These are phyloP conservation scores for Eilema caniola DNA, from an alignment of 2,888 invertebrate species.

Conservation along the genomic window DNA sequence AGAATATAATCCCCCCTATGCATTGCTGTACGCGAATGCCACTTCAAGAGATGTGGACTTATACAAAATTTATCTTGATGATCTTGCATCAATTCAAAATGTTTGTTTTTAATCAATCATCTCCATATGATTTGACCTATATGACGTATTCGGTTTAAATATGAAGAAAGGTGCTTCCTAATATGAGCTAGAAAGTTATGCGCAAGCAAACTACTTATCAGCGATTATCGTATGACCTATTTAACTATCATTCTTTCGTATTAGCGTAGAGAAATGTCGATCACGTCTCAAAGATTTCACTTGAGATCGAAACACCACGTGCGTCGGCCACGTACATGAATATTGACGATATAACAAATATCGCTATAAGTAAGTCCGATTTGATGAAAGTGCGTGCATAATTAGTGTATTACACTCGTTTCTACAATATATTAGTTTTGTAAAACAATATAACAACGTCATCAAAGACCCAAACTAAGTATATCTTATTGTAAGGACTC, in stretches of 20 bases:
- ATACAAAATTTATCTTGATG: no score
- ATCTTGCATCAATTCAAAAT: no score
- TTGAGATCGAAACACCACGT: constrained; percentile 32
- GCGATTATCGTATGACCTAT: constrained; percentile 43
- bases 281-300: constrained; percentile 50
- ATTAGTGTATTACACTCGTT: neutral
- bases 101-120: neutral
- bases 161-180: constrained; percentile 34
- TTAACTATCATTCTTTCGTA: constrained; percentile 35
- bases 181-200: constrained; percentile 47
- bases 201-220: constrained; percentile 29
- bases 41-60: neutral
- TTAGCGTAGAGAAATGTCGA: constrained; percentile 36
- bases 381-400: neutral
- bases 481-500: no score
- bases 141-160: neutral
- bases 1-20: neutral
- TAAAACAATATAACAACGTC: neutral
- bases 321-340: constrained; percentile 32
- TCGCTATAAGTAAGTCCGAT: neutral
- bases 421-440: no score
- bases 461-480: neutral
- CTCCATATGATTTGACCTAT: neutral
- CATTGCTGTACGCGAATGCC: neutral
- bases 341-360: constrained; percentile 11